Conservation (phyloP, 2,888 invertebrate genomes). For the Hesperia comma region DNA sequence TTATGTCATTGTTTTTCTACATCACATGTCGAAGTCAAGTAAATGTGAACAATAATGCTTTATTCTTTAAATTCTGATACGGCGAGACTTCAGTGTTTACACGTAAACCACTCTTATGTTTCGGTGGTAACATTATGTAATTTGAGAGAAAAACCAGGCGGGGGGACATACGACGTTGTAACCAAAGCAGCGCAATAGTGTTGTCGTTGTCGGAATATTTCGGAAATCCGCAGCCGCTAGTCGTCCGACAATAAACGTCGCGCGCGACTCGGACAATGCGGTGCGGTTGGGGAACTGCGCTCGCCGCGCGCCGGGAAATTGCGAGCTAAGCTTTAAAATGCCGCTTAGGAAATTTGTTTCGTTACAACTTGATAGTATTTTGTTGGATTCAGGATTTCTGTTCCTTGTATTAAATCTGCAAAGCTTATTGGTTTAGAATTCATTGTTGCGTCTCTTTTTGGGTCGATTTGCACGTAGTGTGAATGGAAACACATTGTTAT, state of each 20-base stretch:
- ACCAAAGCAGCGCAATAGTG: conserved; percentile 15
- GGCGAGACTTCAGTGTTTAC: no score
- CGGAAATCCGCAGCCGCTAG: conserved; percentile 21
- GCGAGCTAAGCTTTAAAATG: conserved; percentile 34
- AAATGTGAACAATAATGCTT: no score
- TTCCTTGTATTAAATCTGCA: conserved; percentile 3
- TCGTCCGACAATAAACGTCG: conserved; percentile 29
- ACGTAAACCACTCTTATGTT: neutral
- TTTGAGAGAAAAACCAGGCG: no score
- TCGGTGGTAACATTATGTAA: neutral
- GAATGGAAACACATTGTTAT: no score
- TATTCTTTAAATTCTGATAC: no score
- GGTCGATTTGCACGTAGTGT: neutral
- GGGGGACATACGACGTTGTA: neutral
- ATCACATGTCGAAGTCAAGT: no score
- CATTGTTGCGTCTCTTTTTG: neutral
- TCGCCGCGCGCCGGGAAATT: conserved; percentile 31
- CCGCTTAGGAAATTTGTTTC: conserved; percentile 36
- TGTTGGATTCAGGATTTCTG: conserved; percentile 6
- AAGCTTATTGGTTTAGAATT: neutral
- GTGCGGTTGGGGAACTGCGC: conserved; percentile 23
- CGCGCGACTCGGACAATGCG: conserved; percentile 22
- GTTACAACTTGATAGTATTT: conserved; percentile 29
- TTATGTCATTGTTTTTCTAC: no score
- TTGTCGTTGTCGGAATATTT: conserved; percentile 22